phyloP scores from a whole-genome alignment of 2,888 invertebrate species.

The Polydrusus pterygomalis region DNA sequence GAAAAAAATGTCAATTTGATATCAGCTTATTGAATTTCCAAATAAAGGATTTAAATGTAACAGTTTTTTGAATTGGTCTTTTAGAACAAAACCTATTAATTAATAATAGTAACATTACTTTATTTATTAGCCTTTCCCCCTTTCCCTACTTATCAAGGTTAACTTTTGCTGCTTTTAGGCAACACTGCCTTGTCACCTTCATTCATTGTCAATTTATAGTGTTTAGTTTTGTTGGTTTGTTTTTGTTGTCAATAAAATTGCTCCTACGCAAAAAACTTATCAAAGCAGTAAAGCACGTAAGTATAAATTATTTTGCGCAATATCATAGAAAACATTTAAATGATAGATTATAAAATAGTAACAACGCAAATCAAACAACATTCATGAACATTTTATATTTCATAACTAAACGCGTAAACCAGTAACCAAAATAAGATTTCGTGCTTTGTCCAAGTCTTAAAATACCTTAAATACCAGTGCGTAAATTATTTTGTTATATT shows the following conservation, averaged over 20 bases:
- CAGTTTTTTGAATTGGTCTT: not conserved
- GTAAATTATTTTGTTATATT: constrained; percentile 31
- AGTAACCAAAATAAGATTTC: constrained; percentile 24
- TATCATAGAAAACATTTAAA: constrained; percentile 4
- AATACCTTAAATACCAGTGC: constrained; percentile 30
- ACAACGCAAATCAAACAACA: constrained; percentile 8
- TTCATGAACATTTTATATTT: not conserved
- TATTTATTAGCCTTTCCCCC: not conserved
- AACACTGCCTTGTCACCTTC: not conserved
- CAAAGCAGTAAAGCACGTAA: constrained; percentile 36
- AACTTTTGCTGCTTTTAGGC: not conserved
- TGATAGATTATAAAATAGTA: not conserved
- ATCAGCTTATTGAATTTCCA: too few relatives aligned
- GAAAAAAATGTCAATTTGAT: too few relatives aligned
- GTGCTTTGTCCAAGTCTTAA: constrained; percentile 18
- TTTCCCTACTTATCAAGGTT: not conserved
- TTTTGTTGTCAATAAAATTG: constrained; percentile 19
- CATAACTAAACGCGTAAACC: constrained; percentile 17
- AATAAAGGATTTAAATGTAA: too few relatives aligned
- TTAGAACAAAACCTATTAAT: not conserved
- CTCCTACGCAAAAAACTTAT: constrained; percentile 27
- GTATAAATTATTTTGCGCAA: constrained; percentile 24
- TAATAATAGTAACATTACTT: not conserved
- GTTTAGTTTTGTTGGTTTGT: constrained; percentile 13
- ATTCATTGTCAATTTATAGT: constrained; percentile 25